Evolutionary conservation across 2,113 vertebrate species (phyloP).

Genomic region (Gymnorhina tibicen): DNA sequence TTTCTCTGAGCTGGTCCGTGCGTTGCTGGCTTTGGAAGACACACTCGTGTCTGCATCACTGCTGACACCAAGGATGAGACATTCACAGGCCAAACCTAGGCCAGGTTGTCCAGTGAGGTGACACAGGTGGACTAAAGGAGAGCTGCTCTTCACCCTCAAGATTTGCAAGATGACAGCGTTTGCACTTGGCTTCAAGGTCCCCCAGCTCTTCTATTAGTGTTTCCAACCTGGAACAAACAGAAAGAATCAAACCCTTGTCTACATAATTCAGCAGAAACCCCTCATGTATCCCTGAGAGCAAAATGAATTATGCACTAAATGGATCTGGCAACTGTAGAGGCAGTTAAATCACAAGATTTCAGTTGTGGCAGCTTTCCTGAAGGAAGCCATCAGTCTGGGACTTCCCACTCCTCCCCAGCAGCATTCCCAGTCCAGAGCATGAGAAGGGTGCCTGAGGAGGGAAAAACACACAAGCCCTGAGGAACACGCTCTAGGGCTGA

Average conservation of each 20-base stretch:
- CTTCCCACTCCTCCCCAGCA: not conserved
- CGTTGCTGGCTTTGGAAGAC: not conserved
- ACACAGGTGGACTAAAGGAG: not conserved
- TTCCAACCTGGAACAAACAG: conserved; percentile 26
- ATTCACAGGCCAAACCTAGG: not conserved
- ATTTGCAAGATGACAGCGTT: not conserved
- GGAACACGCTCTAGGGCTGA: not conserved
- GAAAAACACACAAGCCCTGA: not conserved
- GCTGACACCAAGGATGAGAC: not conserved
- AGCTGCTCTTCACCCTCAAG: not conserved
- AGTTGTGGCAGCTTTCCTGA: not conserved
- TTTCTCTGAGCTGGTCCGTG: not conserved
- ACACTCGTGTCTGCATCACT: rapidly evolving
- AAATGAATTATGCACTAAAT: not conserved
- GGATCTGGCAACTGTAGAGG: not conserved
- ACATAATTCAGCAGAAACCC: not conserved
- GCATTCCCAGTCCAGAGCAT: not conserved
- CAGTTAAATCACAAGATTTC: not conserved
- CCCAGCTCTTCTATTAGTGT: not conserved
- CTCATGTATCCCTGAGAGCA: not conserved
- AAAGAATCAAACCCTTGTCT: not conserved
- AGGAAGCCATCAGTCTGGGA: not conserved
- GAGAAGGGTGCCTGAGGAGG: not conserved
- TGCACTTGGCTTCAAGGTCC: not conserved
- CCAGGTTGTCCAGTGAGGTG: not conserved